Percentiles rank a stretch among this genome's conserved stretches.
Conservation (phyloP, 2,797 vertebrate species). For the Austrolebias charrua region DNA sequence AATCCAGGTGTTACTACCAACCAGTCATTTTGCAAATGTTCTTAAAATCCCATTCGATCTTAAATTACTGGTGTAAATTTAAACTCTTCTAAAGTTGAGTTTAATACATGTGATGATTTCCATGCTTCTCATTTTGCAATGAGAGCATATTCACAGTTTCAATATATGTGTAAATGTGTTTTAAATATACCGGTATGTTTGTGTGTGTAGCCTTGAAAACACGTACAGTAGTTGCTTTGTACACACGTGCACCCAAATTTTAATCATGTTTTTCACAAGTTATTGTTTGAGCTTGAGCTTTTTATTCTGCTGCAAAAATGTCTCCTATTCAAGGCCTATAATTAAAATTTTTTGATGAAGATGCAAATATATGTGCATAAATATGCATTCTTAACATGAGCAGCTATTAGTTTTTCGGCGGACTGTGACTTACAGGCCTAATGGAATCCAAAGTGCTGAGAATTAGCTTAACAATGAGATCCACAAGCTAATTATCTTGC, state of each 20-base stretch:
- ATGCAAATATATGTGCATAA: slow-evolving; percentile 83
- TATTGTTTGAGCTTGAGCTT: slow-evolving; percentile 53
- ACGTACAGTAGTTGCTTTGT: slow-evolving; percentile 14
- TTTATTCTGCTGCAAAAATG: slow-evolving; percentile 62
- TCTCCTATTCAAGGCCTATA: slow-evolving; percentile 69
- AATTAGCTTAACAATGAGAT: slow-evolving; percentile 68
- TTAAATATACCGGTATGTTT: slow-evolving; percentile 11
- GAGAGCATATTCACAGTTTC: not conserved
- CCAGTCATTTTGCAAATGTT: not conserved
- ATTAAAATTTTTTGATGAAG: slow-evolving; percentile 78
- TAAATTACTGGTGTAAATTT: not conserved
- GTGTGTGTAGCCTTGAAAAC: slow-evolving; percentile 44
- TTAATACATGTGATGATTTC: not conserved
- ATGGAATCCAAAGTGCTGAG: slow-evolving; percentile 65
- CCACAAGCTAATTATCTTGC: slow-evolving; percentile 54
- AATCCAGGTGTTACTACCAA: no score
- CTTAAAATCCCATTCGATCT: not conserved
- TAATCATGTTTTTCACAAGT: slow-evolving; percentile 50
- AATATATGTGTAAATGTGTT: slow-evolving; percentile 13
- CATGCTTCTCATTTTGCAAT: no score
- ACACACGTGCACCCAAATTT: slow-evolving; percentile 27
- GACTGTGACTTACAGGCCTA: slow-evolving; percentile 58
- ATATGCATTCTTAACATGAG: slow-evolving; percentile 64
- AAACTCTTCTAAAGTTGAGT: not conserved
- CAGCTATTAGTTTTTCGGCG: slow-evolving; percentile 65